These are phyloP conservation scores for Hyalella azteca DNA, from an alignment of 2,888 invertebrate species.

Conservation along the genomic window DNA sequence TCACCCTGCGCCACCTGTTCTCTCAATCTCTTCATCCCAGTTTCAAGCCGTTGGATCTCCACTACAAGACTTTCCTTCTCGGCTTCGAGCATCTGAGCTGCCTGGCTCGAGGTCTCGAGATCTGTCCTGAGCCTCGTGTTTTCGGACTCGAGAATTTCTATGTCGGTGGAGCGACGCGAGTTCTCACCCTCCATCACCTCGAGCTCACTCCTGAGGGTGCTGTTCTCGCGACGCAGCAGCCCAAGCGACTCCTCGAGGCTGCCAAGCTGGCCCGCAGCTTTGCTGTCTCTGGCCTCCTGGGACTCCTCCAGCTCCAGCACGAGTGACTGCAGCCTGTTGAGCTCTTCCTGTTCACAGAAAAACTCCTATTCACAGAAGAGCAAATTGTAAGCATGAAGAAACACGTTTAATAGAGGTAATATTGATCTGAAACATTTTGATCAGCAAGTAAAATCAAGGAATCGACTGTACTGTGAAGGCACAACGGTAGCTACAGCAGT, in stretches of 20 bases:
- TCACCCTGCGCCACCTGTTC: constrained; percentile 44
- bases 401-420: too few relatives aligned
- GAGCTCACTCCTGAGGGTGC: constrained; percentile 51
- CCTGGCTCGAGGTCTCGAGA: constrained; percentile 48
- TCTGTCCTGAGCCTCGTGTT: constrained; percentile 47
- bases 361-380: background rate
- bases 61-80: constrained; percentile 56
- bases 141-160: constrained; percentile 53
- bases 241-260: background rate
- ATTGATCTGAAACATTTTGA: too few relatives aligned
- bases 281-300: background rate
- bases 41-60: constrained; percentile 49
- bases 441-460: too few relatives aligned
- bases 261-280: background rate
- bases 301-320: background rate
- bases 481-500: too few relatives aligned
- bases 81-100: constrained; percentile 51
- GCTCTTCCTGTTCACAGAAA: background rate
- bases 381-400: too few relatives aligned
- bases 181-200: constrained; percentile 57
- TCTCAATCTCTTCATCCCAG: constrained; percentile 46
- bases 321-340: background rate
- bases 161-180: constrained; percentile 43
- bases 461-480: too few relatives aligned
- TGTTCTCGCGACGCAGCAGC: constrained; percentile 44